Base-by-base conservation (phyloP, 2,888 invertebrate species). In the Rhodophaea formosa region DNA sequence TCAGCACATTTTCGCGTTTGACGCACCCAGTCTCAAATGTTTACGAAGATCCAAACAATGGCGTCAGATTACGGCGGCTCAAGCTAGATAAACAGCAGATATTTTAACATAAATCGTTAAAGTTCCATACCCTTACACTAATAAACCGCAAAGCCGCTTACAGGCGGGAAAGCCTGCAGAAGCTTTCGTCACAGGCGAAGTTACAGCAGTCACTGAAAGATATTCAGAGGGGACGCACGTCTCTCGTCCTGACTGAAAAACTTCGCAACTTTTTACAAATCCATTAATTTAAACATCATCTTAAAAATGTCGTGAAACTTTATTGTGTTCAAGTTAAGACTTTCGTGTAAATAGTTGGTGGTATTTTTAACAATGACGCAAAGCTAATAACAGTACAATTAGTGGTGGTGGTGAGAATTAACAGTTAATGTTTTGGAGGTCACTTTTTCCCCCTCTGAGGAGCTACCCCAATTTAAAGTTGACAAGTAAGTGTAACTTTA, bases 91-190 rank as follows among this genome's bases (percentile, higher is more conserved):
- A 46, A 17, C 17, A 17, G 17, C 6, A 3, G 29, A 42, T 62
- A 64, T 65, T 68, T 69, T 69, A 67, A 60, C 62, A 60, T 61
- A 62, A 56, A 67, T 62, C 62, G 67, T 71, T 63, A 15, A 62
- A 68, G 71, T 65, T 65, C 62, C 63, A 59, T 69, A 69, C 67
- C 72, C 68, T 72, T 70, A 71, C 67, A 72, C 74, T 80, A 80
- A 81, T 79, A 79, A 54, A 80, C 77, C 73, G 64, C 74, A 81
- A 82, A 85, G 80, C 79, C 66, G 74, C 73, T 77, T 77, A 77
- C 68, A 73, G 68, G 68, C 72, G 67, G 68, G 67, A 67, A 68
- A 68, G 67, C 67, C 70, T 70, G 59, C 63, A 62, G 64, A 70
- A 72, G 64, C 71, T 67, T 64, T 55, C 60, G 59, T 71, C 69